Evolutionary conservation across 2,797 vertebrate genomes (phyloP), one percentile per base, ranked within the genome.

Genomic region (Chaetophractus vellerosus): DNA sequence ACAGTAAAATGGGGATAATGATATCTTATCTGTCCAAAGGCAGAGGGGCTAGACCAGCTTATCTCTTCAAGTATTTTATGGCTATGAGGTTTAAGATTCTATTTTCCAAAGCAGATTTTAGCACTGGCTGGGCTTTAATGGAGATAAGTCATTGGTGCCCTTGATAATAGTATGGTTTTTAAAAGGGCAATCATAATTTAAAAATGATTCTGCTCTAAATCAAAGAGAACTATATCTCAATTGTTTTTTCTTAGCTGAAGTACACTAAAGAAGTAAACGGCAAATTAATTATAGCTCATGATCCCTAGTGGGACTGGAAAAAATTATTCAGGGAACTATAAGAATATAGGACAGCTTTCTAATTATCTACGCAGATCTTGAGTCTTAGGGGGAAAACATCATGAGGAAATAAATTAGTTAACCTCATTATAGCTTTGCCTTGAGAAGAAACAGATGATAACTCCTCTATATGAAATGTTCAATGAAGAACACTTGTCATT

Each of bases 1-100:
- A 66, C 21, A 95, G 83, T 79, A 96, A 95, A 94, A 81, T 31
- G 55, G 41, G 57, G 57, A 93, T 57, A 91, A 96, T 24, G 95
- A 86, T 2, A 76, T 61, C 82, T 93, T 91, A 74, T 36, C 61
- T 95, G 76, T 63, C 64, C 75, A 75, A 83, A 93, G 31, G 64
- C 59, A 92, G 45, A 50, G 61, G 48, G 15, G 55, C 33, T 16
- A 78, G 38, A 69, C 6, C 21, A 89, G 23, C n/a, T 82, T 50
- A 90, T 76, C 26, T 80, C 87, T 71, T 92, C 2, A 57, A 78
- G 38, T 83, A 11, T 95, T 78, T 87, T 61, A 71, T 64, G 95
- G 61, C 31, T 86, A 14, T 52, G 61, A 82, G 59, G 45, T 71
- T 80, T 83, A 86, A 95, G 52, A 86, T 82, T 82, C 28, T 64